A percentile compares a stretch with the other conserved stretches of the same genome.
Evolutionary conservation across 2,113 vertebrate species (phyloP).

Genomic region (Notechis scutatus): DNA sequence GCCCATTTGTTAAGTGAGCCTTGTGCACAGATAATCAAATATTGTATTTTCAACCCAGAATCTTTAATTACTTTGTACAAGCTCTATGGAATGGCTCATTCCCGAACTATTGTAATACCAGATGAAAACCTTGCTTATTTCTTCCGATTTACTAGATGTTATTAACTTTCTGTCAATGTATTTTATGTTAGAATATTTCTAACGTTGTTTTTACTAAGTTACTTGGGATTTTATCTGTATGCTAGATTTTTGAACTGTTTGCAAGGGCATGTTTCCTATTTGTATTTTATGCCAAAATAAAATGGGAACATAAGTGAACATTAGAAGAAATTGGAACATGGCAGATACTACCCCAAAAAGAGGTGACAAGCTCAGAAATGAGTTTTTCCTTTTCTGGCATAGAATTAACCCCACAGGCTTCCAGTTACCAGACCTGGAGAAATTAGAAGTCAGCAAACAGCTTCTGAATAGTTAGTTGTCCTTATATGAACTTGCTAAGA

Average conservation of each 20-base stretch:
- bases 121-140: neutral
- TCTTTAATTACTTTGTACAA: neutral
- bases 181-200: neutral
- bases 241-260: neutral
- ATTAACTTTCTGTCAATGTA: neutral
- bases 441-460: conserved; percentile 39
- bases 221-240: neutral
- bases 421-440: conserved; percentile 53
- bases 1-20: neutral
- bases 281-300: conserved; percentile 31
- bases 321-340: conserved; percentile 44
- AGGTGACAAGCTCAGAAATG: conserved; percentile 54
- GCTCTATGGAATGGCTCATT: neutral
- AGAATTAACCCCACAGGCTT: conserved; percentile 57
- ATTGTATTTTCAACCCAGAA: neutral
- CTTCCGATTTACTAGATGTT: neutral
- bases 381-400: conserved; percentile 54
- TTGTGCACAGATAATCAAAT: neutral
- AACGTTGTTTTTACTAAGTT: neutral
- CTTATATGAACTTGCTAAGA: conserved; percentile 51
- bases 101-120: neutral
- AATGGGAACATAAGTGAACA: conserved; percentile 10
- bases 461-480: conserved; percentile 57
- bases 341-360: conserved; percentile 46
- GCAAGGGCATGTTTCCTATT: conserved; percentile 22